Percentiles rank a stretch among this genome's conserved stretches.
Conservation (phyloP, 2,888 invertebrate species). For the Thera britannica region DNA sequence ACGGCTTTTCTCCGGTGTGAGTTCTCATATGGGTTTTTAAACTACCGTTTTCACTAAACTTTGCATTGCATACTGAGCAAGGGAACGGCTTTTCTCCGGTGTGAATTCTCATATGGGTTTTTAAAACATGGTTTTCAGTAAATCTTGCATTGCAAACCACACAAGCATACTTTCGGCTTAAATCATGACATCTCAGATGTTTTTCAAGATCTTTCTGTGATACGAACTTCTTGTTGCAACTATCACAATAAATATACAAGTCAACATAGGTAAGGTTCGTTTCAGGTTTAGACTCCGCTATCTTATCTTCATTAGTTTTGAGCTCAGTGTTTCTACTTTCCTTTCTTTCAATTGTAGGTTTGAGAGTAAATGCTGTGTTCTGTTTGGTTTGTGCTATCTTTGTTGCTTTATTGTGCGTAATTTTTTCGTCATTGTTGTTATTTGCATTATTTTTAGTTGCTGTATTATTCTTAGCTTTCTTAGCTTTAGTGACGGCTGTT, state of each 20-base stretch:
- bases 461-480: not conserved
- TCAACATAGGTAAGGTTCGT: conserved; percentile 1
- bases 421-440: not conserved
- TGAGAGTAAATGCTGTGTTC: not conserved
- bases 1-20: too few relatives aligned
- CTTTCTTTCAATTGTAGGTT: not conserved
- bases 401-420: not conserved
- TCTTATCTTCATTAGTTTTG: not conserved
- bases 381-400: not conserved
- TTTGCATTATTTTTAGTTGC: not conserved
- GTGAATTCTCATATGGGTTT: too few relatives aligned
- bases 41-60: too few relatives aligned
- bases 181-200: conserved; percentile 32
- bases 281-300: not conserved
- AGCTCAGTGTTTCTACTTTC: not conserved
- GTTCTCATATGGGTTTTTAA: too few relatives aligned
- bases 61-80: too few relatives aligned
- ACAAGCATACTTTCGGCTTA: conserved; percentile 23
- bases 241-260: conserved; percentile 19
- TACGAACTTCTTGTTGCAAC: conserved; percentile 24
- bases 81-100: too few relatives aligned
- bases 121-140: too few relatives aligned
- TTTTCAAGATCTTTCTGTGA: conserved; percentile 17
- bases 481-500: not conserved
- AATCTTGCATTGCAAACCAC: conserved; percentile 13